A percentile compares a stretch with the other conserved stretches of the same genome.
These are phyloP conservation scores for Diabrotica balteata DNA, from an alignment of 2,888 invertebrate species.

Conservation along the genomic window DNA sequence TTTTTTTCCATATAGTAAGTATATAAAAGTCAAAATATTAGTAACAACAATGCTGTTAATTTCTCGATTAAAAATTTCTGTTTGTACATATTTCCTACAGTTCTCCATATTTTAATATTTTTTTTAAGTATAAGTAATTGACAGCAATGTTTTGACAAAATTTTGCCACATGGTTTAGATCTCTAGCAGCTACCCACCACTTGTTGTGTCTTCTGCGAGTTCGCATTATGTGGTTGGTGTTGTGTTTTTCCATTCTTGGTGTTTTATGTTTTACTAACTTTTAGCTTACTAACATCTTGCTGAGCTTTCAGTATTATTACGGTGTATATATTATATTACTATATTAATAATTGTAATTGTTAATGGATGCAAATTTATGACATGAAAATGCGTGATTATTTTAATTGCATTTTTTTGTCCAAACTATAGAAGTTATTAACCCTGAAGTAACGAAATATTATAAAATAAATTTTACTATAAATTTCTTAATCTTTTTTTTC, in stretches of 20 bases:
- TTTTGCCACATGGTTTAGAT: conserved; percentile 30
- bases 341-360: no score
- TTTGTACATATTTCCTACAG: neutral
- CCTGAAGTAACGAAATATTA: no score
- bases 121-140: conserved; percentile 8
- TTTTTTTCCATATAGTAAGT: no score
- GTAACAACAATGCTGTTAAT: conserved; percentile 3
- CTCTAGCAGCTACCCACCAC: conserved; percentile 43
- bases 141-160: conserved; percentile 24
- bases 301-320: no score
- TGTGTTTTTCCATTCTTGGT: conserved; percentile 21
- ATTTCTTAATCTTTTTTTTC: no score
- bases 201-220: conserved; percentile 43
- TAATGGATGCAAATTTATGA: no score
- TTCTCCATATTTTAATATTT: neutral
- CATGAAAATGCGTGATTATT: no score
- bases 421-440: no score
- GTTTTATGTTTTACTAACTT: conserved; percentile 1
- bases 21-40: neutral
- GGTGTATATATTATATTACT: no score
- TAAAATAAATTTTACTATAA: no score
- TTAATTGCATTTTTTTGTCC: no score
- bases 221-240: conserved; percentile 44
- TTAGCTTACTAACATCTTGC: no score
- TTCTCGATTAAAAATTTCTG: neutral